A percentile compares a stretch with the other conserved stretches of the same genome.
Evolutionary conservation across 2,797 vertebrate species (phyloP).

Genomic region (Pteropus rufus): DNA sequence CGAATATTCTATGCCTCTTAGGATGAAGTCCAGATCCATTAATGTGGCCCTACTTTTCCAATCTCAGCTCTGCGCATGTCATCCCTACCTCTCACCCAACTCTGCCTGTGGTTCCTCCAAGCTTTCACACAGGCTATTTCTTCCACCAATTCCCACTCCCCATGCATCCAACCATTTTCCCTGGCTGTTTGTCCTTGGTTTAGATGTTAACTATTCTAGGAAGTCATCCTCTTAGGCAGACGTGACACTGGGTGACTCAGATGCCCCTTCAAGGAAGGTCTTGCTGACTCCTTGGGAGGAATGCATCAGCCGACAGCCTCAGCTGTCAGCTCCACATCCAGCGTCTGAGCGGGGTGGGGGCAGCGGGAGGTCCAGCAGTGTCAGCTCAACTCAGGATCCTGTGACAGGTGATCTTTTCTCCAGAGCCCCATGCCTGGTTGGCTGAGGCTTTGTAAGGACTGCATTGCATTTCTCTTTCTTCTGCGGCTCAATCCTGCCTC

Average conservation of each 20-base stretch:
- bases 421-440: rapidly evolving
- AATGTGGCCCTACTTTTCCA: neutral
- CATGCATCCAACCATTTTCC: neutral
- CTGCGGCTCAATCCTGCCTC: too few species aligned
- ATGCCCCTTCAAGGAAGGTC: neutral
- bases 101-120: neutral
- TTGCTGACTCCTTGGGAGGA: rapidly evolving
- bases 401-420: neutral
- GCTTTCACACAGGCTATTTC: neutral
- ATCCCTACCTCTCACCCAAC: neutral
- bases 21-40: neutral
- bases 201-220: neutral
- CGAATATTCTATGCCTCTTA: rapidly evolving
- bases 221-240: neutral
- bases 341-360: rapidly evolving
- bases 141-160: neutral
- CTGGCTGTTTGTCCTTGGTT: neutral
- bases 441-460: neutral
- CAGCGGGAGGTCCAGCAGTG: too few species aligned
- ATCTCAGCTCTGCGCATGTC: rapidly evolving
- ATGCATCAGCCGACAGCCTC: rapidly evolving
- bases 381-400: neutral
- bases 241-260: neutral
- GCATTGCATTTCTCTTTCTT: neutral
- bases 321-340: neutral